phyloP scores from a whole-genome alignment of 53 echinoderm and acorn worm genomes.

The Holothuria scabra region DNA sequence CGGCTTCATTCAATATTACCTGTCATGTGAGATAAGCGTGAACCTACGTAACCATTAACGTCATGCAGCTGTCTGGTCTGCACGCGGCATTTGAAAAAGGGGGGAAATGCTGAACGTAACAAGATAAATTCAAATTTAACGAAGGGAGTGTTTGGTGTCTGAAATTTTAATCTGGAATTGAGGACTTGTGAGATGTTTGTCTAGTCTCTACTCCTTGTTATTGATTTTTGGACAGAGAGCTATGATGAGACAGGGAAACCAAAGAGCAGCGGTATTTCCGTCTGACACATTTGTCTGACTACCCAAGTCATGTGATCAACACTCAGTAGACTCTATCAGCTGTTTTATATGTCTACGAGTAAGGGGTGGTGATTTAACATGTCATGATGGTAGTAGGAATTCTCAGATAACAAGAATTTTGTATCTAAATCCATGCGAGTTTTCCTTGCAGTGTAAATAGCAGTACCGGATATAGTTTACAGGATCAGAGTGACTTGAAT shows the following conservation, averaged over 20 bases:
- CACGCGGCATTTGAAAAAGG: slow-evolving; percentile 6
- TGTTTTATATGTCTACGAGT: slow-evolving; percentile 20
- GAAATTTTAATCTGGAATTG: slow-evolving; percentile 37
- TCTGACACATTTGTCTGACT: slow-evolving; percentile 14
- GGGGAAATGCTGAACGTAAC: slow-evolving; percentile 38
- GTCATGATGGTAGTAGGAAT: no score
- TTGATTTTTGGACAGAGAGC: slow-evolving; percentile 17
- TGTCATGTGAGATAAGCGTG: slow-evolving; percentile 35
- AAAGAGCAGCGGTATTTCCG: slow-evolving; percentile 20
- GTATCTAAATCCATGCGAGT: no score
- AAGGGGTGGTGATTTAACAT: not conserved
- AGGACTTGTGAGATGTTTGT: slow-evolving; percentile 32
- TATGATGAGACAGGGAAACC: not conserved
- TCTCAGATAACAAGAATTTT: no score
- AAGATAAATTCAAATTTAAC: slow-evolving; percentile 46
- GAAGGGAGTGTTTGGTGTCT: slow-evolving; percentile 47
- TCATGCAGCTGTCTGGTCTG: slow-evolving; percentile 22
- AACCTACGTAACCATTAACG: slow-evolving; percentile 32
- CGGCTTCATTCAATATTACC: not conserved
- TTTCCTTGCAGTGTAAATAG: no score
- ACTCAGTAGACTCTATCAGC: slow-evolving; percentile 17
- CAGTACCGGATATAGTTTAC: no score
- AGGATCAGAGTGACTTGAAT: no score
- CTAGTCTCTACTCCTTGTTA: slow-evolving; percentile 29
- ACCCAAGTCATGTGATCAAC: not conserved